Conservation (phyloP, 2,888 invertebrate species). For the Diloba caeruleocephala region DNA sequence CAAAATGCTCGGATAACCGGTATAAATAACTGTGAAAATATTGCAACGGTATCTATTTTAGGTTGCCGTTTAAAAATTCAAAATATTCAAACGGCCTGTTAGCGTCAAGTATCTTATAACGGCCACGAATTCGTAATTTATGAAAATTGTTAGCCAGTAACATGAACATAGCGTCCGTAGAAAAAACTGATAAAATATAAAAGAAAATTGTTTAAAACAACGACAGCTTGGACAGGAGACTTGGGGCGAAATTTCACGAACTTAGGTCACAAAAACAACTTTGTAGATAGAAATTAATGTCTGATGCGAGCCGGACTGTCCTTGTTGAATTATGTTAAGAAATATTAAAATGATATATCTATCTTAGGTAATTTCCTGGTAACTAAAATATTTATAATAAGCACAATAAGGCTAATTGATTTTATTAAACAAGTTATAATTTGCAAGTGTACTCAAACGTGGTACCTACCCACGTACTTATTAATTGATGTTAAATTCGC, state of each 20-base stretch:
- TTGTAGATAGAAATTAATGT: conserved; percentile 58
- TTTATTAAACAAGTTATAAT: conserved; percentile 9
- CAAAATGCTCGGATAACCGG: background rate
- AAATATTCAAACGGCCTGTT: conserved; percentile 10
- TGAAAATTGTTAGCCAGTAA: conserved; percentile 56
- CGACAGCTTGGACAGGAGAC: conserved; percentile 64
- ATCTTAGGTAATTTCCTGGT: no score
- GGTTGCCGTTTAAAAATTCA: conserved; percentile 7
- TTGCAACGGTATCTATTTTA: conserved; percentile 22
- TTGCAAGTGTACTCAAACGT: background rate
- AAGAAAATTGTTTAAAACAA: conserved; percentile 69
- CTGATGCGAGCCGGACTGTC: conserved; percentile 38
- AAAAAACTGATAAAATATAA: conserved; percentile 63
- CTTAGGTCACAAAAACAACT: conserved; percentile 63
- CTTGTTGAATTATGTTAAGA: conserved; percentile 37
- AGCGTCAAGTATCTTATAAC: conserved; percentile 35
- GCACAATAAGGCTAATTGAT: conserved; percentile 5
- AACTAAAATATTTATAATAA: conserved; percentile 1
- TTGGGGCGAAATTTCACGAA: conserved; percentile 56
- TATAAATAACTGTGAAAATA: conserved; percentile 9
- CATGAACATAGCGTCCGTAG: conserved; percentile 52
- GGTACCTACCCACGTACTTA: background rate
- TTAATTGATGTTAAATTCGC: conserved; percentile 17
- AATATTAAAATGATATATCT: no score
- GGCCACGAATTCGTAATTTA: conserved; percentile 39